phyloP scores from a whole-genome alignment of 2,888 invertebrate species.

The Mesochorus sp. region DNA sequence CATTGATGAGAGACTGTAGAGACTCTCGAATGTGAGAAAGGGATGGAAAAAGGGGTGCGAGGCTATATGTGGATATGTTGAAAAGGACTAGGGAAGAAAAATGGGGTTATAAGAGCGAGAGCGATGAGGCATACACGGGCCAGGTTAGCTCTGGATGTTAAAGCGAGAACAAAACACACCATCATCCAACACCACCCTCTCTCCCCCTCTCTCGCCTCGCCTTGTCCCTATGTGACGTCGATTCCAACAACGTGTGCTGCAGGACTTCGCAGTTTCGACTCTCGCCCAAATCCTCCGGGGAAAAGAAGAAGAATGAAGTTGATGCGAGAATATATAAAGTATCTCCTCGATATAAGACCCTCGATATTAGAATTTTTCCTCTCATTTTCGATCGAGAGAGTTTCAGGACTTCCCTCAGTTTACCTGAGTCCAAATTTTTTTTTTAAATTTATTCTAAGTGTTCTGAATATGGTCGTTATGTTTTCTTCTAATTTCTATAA shows the following conservation, averaged over 20 bases:
- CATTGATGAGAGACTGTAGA: constrained; percentile 61
- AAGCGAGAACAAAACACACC: constrained; percentile 15
- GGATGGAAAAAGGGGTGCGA: constrained; percentile 23
- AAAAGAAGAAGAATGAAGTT: constrained; percentile 15
- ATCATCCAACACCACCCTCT: constrained; percentile 23
- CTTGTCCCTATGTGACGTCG: constrained; percentile 10
- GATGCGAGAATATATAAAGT: no score
- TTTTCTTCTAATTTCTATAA: no score
- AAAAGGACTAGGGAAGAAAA: constrained; percentile 13
- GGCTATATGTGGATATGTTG: no score
- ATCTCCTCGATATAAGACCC: no score
- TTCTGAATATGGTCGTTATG: no score
- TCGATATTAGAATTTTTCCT: no score
- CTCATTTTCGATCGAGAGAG: no score
- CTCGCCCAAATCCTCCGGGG: neutral
- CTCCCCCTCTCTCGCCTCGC: neutral
- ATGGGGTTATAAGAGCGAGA: neutral
- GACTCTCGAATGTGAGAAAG: neutral
- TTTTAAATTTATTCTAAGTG: no score
- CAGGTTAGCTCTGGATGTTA: neutral
- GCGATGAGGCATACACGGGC: neutral
- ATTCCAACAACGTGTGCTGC: constrained; percentile 6
- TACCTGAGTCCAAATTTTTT: no score
- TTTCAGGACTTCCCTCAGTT: no score
- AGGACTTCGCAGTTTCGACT: neutral